Percentiles rank a stretch among this genome's conserved stretches.
Evolutionary conservation across 2,888 invertebrate genomes (phyloP).

Genomic region (Ceramica pisi): DNA sequence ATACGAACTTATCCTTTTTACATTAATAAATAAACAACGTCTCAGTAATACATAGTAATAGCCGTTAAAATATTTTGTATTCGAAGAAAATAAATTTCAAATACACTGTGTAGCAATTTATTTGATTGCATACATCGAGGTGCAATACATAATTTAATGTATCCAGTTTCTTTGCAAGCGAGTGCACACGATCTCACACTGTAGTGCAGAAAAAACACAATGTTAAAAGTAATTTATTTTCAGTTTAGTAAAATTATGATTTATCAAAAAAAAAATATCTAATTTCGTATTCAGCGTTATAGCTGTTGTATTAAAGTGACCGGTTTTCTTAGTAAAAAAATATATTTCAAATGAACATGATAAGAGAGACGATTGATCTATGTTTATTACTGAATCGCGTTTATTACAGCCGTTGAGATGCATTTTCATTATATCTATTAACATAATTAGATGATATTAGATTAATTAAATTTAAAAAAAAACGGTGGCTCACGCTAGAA

Average conservation of each 20-base stretch:
- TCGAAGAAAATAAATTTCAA: slow-evolving; percentile 57
- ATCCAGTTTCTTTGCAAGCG: slow-evolving; percentile 64
- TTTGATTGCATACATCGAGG: slow-evolving; percentile 65
- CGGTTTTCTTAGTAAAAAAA: slow-evolving; percentile 35
- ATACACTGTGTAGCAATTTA: slow-evolving; percentile 63
- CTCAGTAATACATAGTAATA: slow-evolving; percentile 37
- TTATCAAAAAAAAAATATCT: slow-evolving; percentile 28
- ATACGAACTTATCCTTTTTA: background rate
- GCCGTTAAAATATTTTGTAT: slow-evolving; percentile 62
- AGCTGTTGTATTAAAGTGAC: slow-evolving; percentile 16
- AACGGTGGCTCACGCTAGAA: slow-evolving; percentile 51
- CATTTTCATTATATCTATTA: slow-evolving; percentile 60
- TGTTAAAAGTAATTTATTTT: slow-evolving; percentile 51
- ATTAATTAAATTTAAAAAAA: slow-evolving; percentile 67
- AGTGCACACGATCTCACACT: slow-evolving; percentile 58
- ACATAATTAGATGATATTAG: slow-evolving; percentile 69
- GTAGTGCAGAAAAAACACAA: slow-evolving; percentile 49
- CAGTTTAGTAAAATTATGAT: slow-evolving; percentile 50
- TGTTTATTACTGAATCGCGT: slow-evolving; percentile 63
- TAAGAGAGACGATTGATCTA: slow-evolving; percentile 58
- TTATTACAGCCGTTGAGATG: slow-evolving; percentile 44
- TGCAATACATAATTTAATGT: slow-evolving; percentile 67
- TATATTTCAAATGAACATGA: slow-evolving; percentile 35
- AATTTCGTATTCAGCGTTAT: slow-evolving; percentile 37
- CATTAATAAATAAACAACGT: slow-evolving; percentile 27